phyloP scores from a whole-genome alignment of 2,888 invertebrate genomes.

The Caenorhabditis sp. region DNA sequence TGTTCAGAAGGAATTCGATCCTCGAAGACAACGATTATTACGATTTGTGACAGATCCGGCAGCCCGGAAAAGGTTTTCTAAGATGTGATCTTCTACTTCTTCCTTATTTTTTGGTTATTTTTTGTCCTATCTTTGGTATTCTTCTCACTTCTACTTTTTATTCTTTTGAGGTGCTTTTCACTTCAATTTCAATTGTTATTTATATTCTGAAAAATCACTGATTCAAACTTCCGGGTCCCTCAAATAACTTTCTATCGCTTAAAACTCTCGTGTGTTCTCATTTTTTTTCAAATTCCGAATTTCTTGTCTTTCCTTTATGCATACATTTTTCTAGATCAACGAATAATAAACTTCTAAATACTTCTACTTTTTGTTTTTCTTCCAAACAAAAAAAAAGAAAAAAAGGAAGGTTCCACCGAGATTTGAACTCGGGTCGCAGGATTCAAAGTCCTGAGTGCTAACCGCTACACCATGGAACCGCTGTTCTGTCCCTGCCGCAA shows the following conservation, averaged over 20 bases:
- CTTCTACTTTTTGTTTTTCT: background rate
- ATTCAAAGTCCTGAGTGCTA: slow-evolving; percentile 61
- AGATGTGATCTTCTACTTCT: slow-evolving; percentile 42
- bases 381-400: slow-evolving; percentile 8
- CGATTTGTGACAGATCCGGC: slow-evolving; percentile 67
- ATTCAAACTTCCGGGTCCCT: slow-evolving; percentile 6
- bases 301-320: slow-evolving; percentile 27
- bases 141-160: slow-evolving; percentile 12
- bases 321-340: slow-evolving; percentile 9
- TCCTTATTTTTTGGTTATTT: slow-evolving; percentile 10
- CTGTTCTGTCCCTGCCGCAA: background rate
- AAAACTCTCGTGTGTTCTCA: slow-evolving; percentile 4
- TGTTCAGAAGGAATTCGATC: slow-evolving; percentile 70
- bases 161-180: slow-evolving; percentile 2
- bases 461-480: slow-evolving; percentile 59
- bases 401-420: slow-evolving; percentile 57
- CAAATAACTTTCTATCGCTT: background rate
- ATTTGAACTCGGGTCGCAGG: slow-evolving; percentile 59
- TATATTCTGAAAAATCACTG: slow-evolving; percentile 7
- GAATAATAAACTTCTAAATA: slow-evolving; percentile 6
- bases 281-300: background rate
- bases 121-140: slow-evolving; percentile 13
- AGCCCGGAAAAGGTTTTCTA: slow-evolving; percentile 53
- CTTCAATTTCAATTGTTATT: background rate
- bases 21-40: slow-evolving; percentile 66